Percentiles rank a stretch among this genome's conserved stretches.
Evolutionary conservation across 2,797 vertebrate species (phyloP).

Genomic region (Acropternis orthonyx): DNA sequence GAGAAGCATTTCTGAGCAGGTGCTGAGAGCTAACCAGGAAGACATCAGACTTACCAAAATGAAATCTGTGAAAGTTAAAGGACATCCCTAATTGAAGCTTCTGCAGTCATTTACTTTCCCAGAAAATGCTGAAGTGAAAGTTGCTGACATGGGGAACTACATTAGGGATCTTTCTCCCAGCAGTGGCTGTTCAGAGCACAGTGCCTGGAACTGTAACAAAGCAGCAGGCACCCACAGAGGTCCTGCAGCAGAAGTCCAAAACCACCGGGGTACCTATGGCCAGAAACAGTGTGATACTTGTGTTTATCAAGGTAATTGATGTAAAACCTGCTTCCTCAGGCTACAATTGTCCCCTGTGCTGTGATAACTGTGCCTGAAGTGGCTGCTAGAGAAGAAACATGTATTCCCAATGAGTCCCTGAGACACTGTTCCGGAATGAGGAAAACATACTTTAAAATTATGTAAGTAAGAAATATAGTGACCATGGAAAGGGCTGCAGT

Average conservation of each 20-base stretch:
- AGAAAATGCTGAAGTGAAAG: not conserved
- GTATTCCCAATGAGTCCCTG: not conserved
- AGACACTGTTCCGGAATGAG: not conserved
- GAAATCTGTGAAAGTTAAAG: not conserved
- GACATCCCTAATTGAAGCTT: not conserved
- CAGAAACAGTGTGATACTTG: not conserved
- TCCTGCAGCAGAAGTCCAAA: not conserved
- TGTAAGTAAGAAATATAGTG: not conserved
- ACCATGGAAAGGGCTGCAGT: not conserved
- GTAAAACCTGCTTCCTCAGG: not conserved
- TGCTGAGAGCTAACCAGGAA: not conserved
- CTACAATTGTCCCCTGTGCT: not conserved
- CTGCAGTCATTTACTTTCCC: not conserved
- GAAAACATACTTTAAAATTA: not conserved
- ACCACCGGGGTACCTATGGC: not conserved
- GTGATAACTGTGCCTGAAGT: not conserved
- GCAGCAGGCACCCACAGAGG: not conserved
- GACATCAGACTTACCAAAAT: not conserved
- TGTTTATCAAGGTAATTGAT: not conserved
- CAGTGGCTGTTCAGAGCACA: not conserved
- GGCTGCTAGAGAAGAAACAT: not conserved
- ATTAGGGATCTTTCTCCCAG: not conserved
- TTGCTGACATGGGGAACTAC: not conserved
- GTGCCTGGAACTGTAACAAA: not conserved
- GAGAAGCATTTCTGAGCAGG: constrained; percentile 39